These are phyloP conservation scores for Pristiophorus japonicus DNA, from an alignment of 2,113 vertebrate genomes.

Conservation along the genomic window DNA sequence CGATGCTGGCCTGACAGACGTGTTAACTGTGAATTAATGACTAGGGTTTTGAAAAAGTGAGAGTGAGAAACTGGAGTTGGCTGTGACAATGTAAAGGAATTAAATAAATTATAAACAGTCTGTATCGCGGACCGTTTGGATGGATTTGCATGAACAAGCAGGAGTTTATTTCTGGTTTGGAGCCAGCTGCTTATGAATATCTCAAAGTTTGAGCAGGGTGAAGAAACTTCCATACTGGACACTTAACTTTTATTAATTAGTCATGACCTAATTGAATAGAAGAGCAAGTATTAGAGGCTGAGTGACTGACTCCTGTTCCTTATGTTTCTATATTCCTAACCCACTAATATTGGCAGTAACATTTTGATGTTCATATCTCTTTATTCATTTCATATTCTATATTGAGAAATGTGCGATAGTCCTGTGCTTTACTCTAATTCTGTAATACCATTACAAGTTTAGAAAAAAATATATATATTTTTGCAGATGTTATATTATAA, in stretches of 20 bases:
- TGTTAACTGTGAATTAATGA: conserved; percentile 70
- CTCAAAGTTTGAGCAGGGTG: neutral
- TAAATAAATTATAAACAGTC: conserved; percentile 18
- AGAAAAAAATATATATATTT: neutral
- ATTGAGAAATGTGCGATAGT: neutral
- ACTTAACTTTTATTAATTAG: neutral
- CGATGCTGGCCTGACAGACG: conserved; percentile 68
- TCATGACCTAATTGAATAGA: neutral
- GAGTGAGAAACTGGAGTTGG: conserved; percentile 42
- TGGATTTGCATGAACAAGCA: conserved; percentile 16
- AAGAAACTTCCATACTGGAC: neutral
- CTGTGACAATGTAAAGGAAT: conserved; percentile 34
- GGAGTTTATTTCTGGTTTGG: conserved; percentile 26
- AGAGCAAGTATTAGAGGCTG: neutral
- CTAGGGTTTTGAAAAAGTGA: conserved; percentile 59
- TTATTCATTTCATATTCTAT: neutral
- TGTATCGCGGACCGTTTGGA: neutral
- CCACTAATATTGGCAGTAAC: neutral
- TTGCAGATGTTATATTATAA: neutral
- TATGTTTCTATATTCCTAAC: neutral
- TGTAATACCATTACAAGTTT: neutral
- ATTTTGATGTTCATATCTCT: neutral
- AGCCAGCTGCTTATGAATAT: neutral
- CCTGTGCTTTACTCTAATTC: neutral
- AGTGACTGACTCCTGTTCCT: neutral